Percentiles rank a stretch among this genome's conserved stretches.
These are phyloP conservation scores for Orgyia antiqua DNA, from an alignment of 2,888 invertebrate genomes.

Conservation along the genomic window DNA sequence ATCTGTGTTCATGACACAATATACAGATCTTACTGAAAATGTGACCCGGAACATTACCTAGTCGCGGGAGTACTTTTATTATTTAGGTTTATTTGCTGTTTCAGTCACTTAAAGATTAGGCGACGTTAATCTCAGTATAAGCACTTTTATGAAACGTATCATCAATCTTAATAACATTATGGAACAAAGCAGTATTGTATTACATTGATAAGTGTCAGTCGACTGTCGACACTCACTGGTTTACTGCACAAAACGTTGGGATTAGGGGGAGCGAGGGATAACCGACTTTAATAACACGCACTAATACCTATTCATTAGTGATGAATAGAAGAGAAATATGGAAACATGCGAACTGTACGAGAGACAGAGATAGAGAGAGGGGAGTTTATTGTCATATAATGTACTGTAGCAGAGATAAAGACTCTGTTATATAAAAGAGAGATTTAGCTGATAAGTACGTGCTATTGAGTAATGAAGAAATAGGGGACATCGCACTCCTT, in stretches of 20 bases:
- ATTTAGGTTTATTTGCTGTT: no score
- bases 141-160: slow-evolving; percentile 14
- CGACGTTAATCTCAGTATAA: no score
- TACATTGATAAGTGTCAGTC: slow-evolving; percentile 19
- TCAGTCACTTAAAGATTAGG: no score
- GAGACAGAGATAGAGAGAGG: slow-evolving; percentile 14
- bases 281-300: slow-evolving; percentile 38
- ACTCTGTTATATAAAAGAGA: no score
- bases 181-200: slow-evolving; percentile 20
- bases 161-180: slow-evolving; percentile 27
- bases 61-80: no score
- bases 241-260: slow-evolving; percentile 25
- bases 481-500: no score
- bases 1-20: no score
- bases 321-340: slow-evolving; percentile 22
- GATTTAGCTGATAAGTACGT: slow-evolving; percentile 29
- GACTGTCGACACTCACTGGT: slow-evolving; percentile 14
- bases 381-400: slow-evolving; percentile 33
- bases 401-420: no score
- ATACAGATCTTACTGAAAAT: no score
- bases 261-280: slow-evolving; percentile 27
- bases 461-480: slow-evolving; percentile 32
- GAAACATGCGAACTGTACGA: neutral
- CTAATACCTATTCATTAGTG: slow-evolving; percentile 41
- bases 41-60: no score